A percentile compares a stretch with the other conserved stretches of the same genome.
phyloP scores from a whole-genome alignment of 2,113 vertebrate genomes.

The Silurus asotus region DNA sequence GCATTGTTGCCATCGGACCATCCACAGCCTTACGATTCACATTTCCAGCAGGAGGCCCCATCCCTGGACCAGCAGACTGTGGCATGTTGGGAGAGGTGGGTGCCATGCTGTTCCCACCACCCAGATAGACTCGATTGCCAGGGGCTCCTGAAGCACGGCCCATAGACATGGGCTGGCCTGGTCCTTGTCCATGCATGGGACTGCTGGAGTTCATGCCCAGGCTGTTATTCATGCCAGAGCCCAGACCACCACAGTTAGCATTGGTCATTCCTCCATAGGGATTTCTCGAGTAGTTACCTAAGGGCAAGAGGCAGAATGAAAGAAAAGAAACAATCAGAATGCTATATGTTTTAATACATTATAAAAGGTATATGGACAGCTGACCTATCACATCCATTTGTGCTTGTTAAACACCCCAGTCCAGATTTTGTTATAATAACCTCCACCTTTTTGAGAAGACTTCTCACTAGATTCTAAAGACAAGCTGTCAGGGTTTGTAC shows the following conservation, averaged over 20 bases:
- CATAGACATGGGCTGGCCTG: conserved; percentile 83
- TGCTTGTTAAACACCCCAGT: neutral
- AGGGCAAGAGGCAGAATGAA: neutral
- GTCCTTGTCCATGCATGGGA: conserved; percentile 94
- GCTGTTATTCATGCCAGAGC: conserved; percentile 67
- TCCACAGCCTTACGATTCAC: conserved; percentile 93
- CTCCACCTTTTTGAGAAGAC: neutral
- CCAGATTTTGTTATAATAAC: neutral
- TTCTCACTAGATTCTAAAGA: neutral
- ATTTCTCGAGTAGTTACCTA: conserved; percentile 92
- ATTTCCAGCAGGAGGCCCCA: conserved; percentile 88
- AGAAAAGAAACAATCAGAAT: neutral
- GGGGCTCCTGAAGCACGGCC: conserved; percentile 82
- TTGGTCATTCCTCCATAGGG: conserved; percentile 85
- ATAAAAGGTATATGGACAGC: neutral
- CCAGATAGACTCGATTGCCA: conserved; percentile 85
- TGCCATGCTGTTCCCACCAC: conserved; percentile 81
- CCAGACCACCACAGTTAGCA: conserved; percentile 85
- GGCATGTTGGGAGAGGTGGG: conserved; percentile 91
- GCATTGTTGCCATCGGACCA: conserved; percentile 78
- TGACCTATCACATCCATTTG: neutral
- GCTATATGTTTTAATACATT: neutral
- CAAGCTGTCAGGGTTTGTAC: neutral
- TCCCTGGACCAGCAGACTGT: conserved; percentile 87
- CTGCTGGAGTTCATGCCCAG: conserved; percentile 88